Percentiles rank a stretch among this genome's conserved stretches.
Conservation (phyloP, 2,888 invertebrate genomes). For the Carcina quercana region DNA sequence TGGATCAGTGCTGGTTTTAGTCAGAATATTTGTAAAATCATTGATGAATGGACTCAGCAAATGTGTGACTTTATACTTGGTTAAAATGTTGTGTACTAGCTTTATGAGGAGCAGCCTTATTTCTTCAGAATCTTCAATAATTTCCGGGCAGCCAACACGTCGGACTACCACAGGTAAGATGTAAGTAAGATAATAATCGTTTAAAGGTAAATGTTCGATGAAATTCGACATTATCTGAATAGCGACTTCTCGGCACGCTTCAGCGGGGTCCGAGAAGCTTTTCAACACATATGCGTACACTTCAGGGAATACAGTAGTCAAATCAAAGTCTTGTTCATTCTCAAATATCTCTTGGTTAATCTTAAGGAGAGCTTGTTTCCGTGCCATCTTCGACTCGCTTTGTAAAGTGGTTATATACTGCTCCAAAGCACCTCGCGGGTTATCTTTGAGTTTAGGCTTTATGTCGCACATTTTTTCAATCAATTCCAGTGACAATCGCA, state of each 20-base stretch:
- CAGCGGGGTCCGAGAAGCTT: slow-evolving; percentile 72
- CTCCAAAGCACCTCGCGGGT: slow-evolving; percentile 47
- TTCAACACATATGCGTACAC: slow-evolving; percentile 56
- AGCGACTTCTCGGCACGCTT: slow-evolving; percentile 77
- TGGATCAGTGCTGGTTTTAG: slow-evolving; percentile 82
- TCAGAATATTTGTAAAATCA: slow-evolving; percentile 82
- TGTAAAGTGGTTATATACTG: slow-evolving; percentile 59
- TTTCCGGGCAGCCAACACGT: slow-evolving; percentile 85
- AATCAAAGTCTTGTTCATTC: slow-evolving; percentile 49
- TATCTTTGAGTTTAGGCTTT: slow-evolving; percentile 38
- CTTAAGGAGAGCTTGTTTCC: slow-evolving; percentile 72
- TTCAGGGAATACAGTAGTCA: slow-evolving; percentile 46
- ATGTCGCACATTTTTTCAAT: slow-evolving; percentile 36
- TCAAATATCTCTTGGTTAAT: slow-evolving; percentile 66
- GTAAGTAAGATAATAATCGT: slow-evolving; percentile 83
- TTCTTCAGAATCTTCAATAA: slow-evolving; percentile 83
- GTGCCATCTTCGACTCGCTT: slow-evolving; percentile 74
- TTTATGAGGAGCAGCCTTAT: slow-evolving; percentile 80
- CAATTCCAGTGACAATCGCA: background rate
- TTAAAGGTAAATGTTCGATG: slow-evolving; percentile 72
- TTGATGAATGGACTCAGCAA: slow-evolving; percentile 80
- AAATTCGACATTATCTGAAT: slow-evolving; percentile 73
- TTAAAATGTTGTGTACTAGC: slow-evolving; percentile 79
- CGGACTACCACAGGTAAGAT: slow-evolving; percentile 84
- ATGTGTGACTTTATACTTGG: slow-evolving; percentile 75